A percentile compares a stretch with the other conserved stretches of the same genome.
Evolutionary conservation across 2,888 invertebrate genomes (phyloP).

Genomic region (Lordiphosa andalusiaca): DNA sequence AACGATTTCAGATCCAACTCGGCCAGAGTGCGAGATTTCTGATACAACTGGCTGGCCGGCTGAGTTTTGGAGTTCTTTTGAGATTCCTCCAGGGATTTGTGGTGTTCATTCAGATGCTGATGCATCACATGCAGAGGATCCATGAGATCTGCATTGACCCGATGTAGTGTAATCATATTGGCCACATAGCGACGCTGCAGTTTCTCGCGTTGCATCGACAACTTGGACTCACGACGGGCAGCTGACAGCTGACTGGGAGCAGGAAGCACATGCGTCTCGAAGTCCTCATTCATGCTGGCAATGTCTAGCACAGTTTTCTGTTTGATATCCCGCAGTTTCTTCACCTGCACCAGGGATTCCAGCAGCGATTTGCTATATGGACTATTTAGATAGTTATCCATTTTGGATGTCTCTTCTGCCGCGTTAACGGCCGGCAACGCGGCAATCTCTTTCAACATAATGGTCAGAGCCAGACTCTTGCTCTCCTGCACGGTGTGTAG

Average conservation of each 20-base stretch:
- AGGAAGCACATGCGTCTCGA: conserved; percentile 4
- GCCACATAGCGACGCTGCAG: conserved; percentile 36
- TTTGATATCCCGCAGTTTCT: conserved; percentile 30
- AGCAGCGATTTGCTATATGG: conserved; percentile 14
- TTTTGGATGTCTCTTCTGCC: not conserved
- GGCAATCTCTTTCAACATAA: conserved; percentile 15
- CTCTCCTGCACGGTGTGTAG: conserved; percentile 25
- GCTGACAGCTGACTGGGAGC: not conserved
- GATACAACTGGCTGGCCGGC: conserved; percentile 16
- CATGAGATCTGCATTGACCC: conserved; percentile 39
- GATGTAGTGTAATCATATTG: conserved; percentile 36
- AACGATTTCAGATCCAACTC: conserved; percentile 38
- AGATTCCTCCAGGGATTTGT: conserved; percentile 5
- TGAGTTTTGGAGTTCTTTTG: conserved; percentile 1
- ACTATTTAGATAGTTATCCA: not conserved
- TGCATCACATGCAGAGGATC: conserved; percentile 35
- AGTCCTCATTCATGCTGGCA: conserved; percentile 35
- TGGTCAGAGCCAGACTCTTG: conserved; percentile 9
- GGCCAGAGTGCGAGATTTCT: conserved; percentile 40
- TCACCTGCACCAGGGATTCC: conserved; percentile 34
- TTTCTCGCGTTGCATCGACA: conserved; percentile 21
- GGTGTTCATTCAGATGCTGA: conserved; percentile 18
- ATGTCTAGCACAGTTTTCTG: conserved; percentile 35
- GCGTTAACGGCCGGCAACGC: too few relatives aligned
- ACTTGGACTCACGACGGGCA: conserved; percentile 34